Base-by-base conservation (phyloP, 2,888 invertebrate genomes). In the Stictocephala bisonia region DNA sequence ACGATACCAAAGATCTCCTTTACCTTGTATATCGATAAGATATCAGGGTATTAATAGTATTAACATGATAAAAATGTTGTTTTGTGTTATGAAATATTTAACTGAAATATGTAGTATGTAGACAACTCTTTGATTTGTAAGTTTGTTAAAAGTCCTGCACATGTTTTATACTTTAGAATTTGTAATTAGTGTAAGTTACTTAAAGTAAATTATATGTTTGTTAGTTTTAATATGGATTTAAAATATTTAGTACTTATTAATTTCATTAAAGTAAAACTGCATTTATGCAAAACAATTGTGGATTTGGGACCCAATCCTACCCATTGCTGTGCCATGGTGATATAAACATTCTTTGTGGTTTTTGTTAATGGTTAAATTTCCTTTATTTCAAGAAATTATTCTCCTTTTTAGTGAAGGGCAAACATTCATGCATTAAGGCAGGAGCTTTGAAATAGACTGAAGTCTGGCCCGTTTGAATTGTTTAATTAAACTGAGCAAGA, bases 1-100 rank as follows among this genome's bases (percentile, higher is more conserved):
- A 60, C 60, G 60, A 60, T 40, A 64, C 64, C 64, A 64, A 64
- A 64, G 64, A 64, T 64, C 64, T 64, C 64, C 60, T 60, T 29
- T 35, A 64, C 64, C 64, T 64, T 26, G 27, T 44, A 27, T 44
- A n/a, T 18, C 18, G 13, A 64, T 9, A 15, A 26, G n/a, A 40
- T 44, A 41, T 56, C 27, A 26, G 44, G 60, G 64, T 64, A 64
- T 64, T n/a, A 64, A 11, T 64, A 64, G 64, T 24, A 40, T 64
- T 64, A 64, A 26, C 41, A 18, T 64, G 44, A 22, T 27, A 64
- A 44, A 4, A 64, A 64, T 41, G 44, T 64, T 64, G 60, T 64
- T 44, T 64, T 64, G 64, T 64, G 44, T 64, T 64, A 41, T 29
- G n/a, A 56, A 56, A 56, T 56, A 56, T 56, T 56, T 56, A 56